A percentile compares a stretch with the other conserved stretches of the same genome.
Evolutionary conservation across 2,113 vertebrate species (phyloP).

Genomic region (Tonatia bakeri): DNA sequence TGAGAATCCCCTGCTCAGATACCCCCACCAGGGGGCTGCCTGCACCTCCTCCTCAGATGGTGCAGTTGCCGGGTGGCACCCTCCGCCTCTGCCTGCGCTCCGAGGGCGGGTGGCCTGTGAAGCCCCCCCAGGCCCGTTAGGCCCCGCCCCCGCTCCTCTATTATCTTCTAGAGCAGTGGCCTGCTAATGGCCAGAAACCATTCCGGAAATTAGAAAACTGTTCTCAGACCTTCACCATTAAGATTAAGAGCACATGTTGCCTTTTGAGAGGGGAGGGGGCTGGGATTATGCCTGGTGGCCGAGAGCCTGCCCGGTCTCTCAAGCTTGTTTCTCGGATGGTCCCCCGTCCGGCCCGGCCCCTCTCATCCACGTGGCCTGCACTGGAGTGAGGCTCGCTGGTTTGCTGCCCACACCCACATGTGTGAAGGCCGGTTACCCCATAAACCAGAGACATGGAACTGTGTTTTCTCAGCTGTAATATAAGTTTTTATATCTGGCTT

Average conservation of each 20-base stretch:
- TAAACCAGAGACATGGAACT: constrained; percentile 87
- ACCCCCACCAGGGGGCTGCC: not conserved
- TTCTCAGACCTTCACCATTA: constrained; percentile 86
- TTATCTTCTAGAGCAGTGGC: constrained; percentile 81
- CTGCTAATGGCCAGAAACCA: constrained; percentile 86
- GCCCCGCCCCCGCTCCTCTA: constrained; percentile 77
- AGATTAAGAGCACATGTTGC: constrained; percentile 93
- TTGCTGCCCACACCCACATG: constrained; percentile 84
- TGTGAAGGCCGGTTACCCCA: constrained; percentile 88
- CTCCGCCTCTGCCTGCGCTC: not conserved
- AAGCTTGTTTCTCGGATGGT: not conserved
- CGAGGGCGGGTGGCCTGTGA: constrained; percentile 81
- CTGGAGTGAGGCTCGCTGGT: constrained; percentile 80
- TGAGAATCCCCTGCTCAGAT: not conserved
- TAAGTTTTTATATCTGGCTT: constrained; percentile 89
- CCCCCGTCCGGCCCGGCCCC: not conserved
- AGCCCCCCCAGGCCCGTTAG: constrained; percentile 83
- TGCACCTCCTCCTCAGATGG: not conserved
- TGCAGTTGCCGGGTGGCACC: constrained; percentile 12
- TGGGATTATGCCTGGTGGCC: constrained; percentile 82
- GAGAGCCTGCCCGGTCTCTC: constrained; percentile 55
- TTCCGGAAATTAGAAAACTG: constrained; percentile 91
- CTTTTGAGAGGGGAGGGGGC: constrained; percentile 76
- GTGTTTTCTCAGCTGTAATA: constrained; percentile 92
- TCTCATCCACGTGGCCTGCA: constrained; percentile 63